Evolutionary conservation across 2,797 vertebrate species (phyloP), one percentile per base, ranked within the genome.

Genomic region (Neosalanx taihuensis): DNA sequence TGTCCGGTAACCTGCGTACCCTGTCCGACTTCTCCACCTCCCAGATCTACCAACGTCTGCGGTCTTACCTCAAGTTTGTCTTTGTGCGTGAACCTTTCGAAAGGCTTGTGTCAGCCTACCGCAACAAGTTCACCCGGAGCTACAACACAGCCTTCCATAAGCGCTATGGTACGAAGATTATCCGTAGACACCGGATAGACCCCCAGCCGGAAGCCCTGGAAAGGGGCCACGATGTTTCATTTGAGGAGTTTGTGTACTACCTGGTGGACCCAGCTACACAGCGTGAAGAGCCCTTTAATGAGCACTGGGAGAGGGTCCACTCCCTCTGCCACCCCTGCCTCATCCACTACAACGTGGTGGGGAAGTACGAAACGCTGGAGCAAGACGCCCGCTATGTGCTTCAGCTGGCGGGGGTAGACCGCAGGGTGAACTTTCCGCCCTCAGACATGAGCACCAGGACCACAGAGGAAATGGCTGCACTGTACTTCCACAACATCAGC

Each of bases 221-320:
- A 77, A 89, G 78, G 0, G 96, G 96, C 0, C 86, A 95, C 0
- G 94, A 96, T 0, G 96, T 97, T 64, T 94, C 92, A 76, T 97
- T 96, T 0, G 90, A 94, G 10, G 96, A 97, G 89, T 97, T 98
- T 1, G 93, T 97, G 31, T 94, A 95, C 79, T 97, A 96, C 84
- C 89, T 95, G 3, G 90, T 96, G 79, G 95, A 97, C 31, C 95
- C 95, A 0, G 93, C 89, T 69, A 97, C 96, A 0, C 95, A 95
- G 85, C 85, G 89, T 6, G 91, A 93, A 12, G 95, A 92, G 76
- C 96, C 95, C 41, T 95, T 96, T 86, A 97, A 97, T 0, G 96
- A 97, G 83, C 96, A 97, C 89, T 98, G 96, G 96, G 96, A 97
- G 87, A 86, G 95, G 1, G 94, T 94, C 1, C 94, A 96, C 73